Evolutionary conservation across 2,113 vertebrate genomes (phyloP), one percentile per base, ranked within the genome.

Genomic region (Coregonus clupeaformis): DNA sequence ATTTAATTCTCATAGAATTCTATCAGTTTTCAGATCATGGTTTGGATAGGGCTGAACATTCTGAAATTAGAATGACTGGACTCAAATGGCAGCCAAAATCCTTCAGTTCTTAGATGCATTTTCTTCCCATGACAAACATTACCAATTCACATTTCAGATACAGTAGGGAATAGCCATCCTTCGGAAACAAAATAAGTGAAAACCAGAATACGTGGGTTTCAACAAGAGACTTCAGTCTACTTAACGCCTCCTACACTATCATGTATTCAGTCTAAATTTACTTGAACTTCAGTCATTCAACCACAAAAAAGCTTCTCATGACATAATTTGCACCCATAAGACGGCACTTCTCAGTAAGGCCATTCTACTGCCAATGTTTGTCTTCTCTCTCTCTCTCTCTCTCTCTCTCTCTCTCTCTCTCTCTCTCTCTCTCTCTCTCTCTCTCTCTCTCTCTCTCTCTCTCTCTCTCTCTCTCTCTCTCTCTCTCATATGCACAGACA

Each of bases 1-100:
- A 3, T 84, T 5, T 65, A 49, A 68, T 66, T 72, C 62, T 77
- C 62, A 52, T 70, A 14, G 6, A 67, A 76, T 78, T 52, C 45
- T 80, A 7, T 66, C 16, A 59, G 27, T 69, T 65, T 3, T 71
- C 64, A 42, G 36, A 22, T 52, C 24, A 49, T 30, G 67, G 30
- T 83, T 76, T 42, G 57, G 20, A 59, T 70, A 49, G 13, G 3
- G 14, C 47, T 49, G 45, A 16, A 16, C 22, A 42, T 55, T 47
- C 68, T 55, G 66, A 52, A 67, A 69, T 52, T 3, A 59, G 24
- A 64, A 55, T 49, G 47, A 49, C 14, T 14, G 3, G 14, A 57
- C 42, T 20, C 0, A 0, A 25, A 73, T 69, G 6, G 6, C 3
- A 55, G 49, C 18, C 49, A 55, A n/a, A 59, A n/a, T 59, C 12